Evolutionary conservation across 2,888 invertebrate species (phyloP), one percentile per base, ranked within the genome.

Genomic region (Baccha elongata): DNA sequence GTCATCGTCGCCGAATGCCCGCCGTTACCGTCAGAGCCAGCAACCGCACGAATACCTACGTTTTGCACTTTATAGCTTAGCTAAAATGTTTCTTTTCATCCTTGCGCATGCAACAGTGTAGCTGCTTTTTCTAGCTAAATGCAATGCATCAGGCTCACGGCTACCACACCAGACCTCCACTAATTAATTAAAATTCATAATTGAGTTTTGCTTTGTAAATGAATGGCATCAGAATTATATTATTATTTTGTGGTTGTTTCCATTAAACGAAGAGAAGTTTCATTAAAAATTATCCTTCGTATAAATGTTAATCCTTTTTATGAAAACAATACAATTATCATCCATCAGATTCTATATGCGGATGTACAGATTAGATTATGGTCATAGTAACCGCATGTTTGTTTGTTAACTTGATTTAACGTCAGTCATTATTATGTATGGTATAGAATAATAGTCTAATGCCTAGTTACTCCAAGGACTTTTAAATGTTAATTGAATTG

Each of bases 161-260:
- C 6, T 2, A 4, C n/a, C n/a, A 40, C 10, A 15, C 3, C 13
- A n/a, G 19, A 44, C 60, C 17, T n/a, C n/a, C 10, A 11, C 23
- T 44, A 60, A 60, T 60, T 60, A 60, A 60, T 60, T 60, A 60
- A 44, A 60, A 44, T 60, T 60, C 44, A 60, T 60, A 60, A 60
- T 60, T 44, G 29, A n/a, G 44, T 44, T 60, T 60, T 26, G 60
- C 19, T 10, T 21, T 44, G 42, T n/a, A 13, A 60, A 29, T 60
- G 60, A 29, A 55, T 58, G 40, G 23, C 40, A n/a, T n/a, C n/a
- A 58, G 11, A 60, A 58, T 58, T 58, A 15, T 26, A 40, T 40
- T 26, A 40, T 40, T 58, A 44, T 60, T 44, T 44, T 3, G 60
- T 26, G 42, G 44, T 44, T 42, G 44, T 44, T 29, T 29, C 29